Base-by-base conservation (phyloP, 2,888 invertebrate species). In the Scaptomyza tumidula region DNA sequence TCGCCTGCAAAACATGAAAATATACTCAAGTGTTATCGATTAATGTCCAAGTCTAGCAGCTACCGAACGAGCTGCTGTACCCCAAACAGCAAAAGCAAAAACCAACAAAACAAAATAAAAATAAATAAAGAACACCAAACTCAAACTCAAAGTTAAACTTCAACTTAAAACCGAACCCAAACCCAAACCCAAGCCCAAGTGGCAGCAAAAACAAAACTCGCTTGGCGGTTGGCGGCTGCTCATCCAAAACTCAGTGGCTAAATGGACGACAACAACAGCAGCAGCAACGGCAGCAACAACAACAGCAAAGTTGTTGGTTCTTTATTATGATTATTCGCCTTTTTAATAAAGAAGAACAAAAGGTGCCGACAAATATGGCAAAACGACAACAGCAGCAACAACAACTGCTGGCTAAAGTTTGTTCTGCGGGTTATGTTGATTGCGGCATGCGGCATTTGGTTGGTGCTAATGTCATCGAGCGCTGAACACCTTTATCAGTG, bases 11-110 rank as follows among this genome's bases (percentile, higher is more conserved):
- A 91, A 92, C 92, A 92, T 91, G 92, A 92, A 92, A 92, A 92
- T 90, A 92, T 92, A 92, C 92, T 92, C 92, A 92, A 92, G 91
- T 92, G 91, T 92, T 92, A 92, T 92, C 92, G 91, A 92, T 92
- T 92, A 92, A 92, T 92, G 92, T 92, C 92, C 91, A 91, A 88
- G 90, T 91, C 89, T 89, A 90, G 91, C 90, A 84, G 91, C 91
- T 91, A 91, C 91, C 88, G 91, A 90, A 87, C 87, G 91, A 86
- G 90, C 90, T 89, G 86, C 91, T 90, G 83, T 62, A 31, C 29
- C 61, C 59, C 48, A 45, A 60, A 27, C 52, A 57, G 49, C 27
- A 35, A 37, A 61, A 62, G 31, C 19, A 46, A 46, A 33, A 66
- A 61, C 50, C 7, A 9, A 39, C 46, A 39, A 39, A 39, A 53